Evolutionary conservation across 2,797 vertebrate genomes (phyloP).

Genomic region (Melanotaenia trifasciata): DNA sequence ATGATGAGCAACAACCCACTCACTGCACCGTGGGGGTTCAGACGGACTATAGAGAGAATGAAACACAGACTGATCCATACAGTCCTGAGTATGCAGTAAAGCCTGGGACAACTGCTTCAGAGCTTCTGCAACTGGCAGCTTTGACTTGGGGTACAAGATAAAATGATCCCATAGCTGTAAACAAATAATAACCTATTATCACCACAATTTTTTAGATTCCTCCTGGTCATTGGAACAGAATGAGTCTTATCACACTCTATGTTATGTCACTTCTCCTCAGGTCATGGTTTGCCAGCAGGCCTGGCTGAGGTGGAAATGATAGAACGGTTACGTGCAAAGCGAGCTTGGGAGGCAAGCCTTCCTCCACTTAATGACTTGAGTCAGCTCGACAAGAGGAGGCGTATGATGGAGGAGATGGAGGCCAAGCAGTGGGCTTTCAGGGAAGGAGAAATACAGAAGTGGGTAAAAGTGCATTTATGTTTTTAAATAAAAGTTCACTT

Average conservation of each 20-base stretch:
- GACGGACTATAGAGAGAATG: conserved; percentile 94
- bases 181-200: neutral
- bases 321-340: conserved; percentile 87
- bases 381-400: conserved; percentile 86
- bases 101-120: conserved; percentile 85
- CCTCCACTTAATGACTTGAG: conserved; percentile 83
- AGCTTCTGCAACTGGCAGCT: conserved; percentile 89
- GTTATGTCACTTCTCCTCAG: conserved; percentile 67
- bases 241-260: no score
- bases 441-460: conserved; percentile 93
- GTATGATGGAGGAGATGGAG: conserved; percentile 93
- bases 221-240: neutral
- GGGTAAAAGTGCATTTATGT: conserved; percentile 60
- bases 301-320: conserved; percentile 93
- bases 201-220: neutral
- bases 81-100: conserved; percentile 87
- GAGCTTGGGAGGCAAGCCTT: conserved; percentile 89
- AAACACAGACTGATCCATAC: conserved; percentile 94
- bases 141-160: conserved; percentile 88
- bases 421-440: conserved; percentile 93
- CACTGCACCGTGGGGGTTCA: conserved; percentile 88
- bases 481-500: neutral
- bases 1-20: conserved; percentile 23
- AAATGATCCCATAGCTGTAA: neutral
- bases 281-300: conserved; percentile 91